phyloP scores from a whole-genome alignment of 2,113 vertebrate genomes.

The Sinocyclocheilus anshuiensis region DNA sequence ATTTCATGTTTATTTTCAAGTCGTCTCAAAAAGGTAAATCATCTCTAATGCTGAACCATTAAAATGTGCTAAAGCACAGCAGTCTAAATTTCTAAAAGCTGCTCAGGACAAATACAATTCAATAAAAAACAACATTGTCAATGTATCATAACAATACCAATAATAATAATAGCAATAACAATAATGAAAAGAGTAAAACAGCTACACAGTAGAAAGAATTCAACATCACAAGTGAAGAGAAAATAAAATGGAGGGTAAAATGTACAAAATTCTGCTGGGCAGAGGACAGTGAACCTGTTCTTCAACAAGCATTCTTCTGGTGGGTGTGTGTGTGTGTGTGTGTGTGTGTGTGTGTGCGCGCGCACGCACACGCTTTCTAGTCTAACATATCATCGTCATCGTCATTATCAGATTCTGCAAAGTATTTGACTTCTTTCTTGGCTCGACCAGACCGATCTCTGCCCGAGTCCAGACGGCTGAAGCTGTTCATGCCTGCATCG shows the following conservation, averaged over 20 bases:
- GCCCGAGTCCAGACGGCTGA: conserved; percentile 75
- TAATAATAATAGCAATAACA: conserved; percentile 73
- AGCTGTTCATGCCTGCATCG: conserved; percentile 69
- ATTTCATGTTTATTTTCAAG: conserved; percentile 94
- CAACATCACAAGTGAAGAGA: conserved; percentile 94
- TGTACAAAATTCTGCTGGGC: conserved; percentile 95
- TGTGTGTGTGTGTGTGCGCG: neutral
- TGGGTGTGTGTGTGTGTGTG: conserved; percentile 11
- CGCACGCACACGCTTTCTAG: conserved; percentile 67
- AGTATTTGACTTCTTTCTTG: conserved; percentile 96
- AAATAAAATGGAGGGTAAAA: conserved; percentile 87
- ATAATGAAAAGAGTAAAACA: conserved; percentile 98
- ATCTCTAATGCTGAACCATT: conserved; percentile 86
- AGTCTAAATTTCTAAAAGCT: conserved; percentile 95
- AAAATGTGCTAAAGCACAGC: conserved; percentile 94
- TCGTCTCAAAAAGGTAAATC: conserved; percentile 96
- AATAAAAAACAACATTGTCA: conserved; percentile 93
- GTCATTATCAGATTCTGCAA: conserved; percentile 86
- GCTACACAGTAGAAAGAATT: conserved; percentile 98
- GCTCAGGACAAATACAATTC: conserved; percentile 92
- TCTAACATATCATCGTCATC: conserved; percentile 93
- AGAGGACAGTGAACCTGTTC: conserved; percentile 74
- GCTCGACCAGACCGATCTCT: conserved; percentile 85
- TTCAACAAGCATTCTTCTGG: conserved; percentile 74
- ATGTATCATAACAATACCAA: conserved; percentile 83